A percentile compares a stretch with the other conserved stretches of the same genome.
phyloP scores from a whole-genome alignment of 2,888 invertebrate genomes.

The Sisyra nigra region DNA sequence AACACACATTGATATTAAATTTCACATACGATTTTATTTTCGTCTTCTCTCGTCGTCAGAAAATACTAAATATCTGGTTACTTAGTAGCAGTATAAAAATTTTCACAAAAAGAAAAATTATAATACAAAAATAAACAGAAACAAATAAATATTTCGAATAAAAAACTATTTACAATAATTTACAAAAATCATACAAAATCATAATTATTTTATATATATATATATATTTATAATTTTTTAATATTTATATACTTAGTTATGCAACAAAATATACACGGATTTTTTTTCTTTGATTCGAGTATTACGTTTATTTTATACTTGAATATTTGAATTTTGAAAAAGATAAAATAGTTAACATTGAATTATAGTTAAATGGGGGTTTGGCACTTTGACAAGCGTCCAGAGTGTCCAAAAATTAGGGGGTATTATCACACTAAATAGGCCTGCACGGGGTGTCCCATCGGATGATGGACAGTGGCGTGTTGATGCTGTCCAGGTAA shows the following conservation, averaged over 20 bases:
- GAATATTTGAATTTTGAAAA: neutral
- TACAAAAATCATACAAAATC: constrained; percentile 30
- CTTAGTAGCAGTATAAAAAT: constrained; percentile 28
- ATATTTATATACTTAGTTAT: neutral
- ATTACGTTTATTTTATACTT: constrained; percentile 14
- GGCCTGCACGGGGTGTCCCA: constrained; percentile 37
- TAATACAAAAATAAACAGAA: constrained; percentile 23
- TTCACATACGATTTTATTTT: constrained; percentile 28
- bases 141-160: constrained; percentile 25
- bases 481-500: constrained; percentile 21
- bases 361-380: neutral
- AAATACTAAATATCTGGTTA: constrained; percentile 1
- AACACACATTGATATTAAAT: constrained; percentile 17
- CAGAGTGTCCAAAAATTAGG: neutral
- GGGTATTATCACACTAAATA: constrained; percentile 47
- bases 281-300: neutral
- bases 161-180: constrained; percentile 28
- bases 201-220: constrained; percentile 3
- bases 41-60: constrained; percentile 18
- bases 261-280: neutral
- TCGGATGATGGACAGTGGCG: constrained; percentile 23
- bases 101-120: constrained; percentile 25
- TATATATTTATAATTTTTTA: neutral
- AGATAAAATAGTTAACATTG: constrained; percentile 3
- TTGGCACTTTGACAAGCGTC: constrained; percentile 2